A percentile compares a stretch with the other conserved stretches of the same genome.
phyloP scores from a whole-genome alignment of 2,797 vertebrate species.

The Phalloptychus januarius region DNA sequence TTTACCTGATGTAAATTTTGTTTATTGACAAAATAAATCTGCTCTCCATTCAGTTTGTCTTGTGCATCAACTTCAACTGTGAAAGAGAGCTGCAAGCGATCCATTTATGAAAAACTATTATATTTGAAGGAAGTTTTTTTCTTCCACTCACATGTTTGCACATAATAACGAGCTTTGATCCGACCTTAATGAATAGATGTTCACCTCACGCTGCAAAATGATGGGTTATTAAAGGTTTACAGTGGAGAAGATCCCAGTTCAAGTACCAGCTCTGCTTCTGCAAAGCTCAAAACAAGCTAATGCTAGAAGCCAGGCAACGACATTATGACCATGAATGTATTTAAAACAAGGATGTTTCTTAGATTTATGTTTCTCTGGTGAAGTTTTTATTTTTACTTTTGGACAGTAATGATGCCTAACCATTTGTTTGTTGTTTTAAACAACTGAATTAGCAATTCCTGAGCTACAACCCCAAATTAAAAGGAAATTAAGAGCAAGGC shows the following conservation, averaged over 20 bases:
- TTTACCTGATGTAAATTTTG: background rate
- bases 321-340: too few species aligned
- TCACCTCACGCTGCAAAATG: slow-evolving; percentile 31
- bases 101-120: background rate
- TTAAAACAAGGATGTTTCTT: background rate
- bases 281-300: background rate
- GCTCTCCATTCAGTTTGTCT: background rate
- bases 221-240: slow-evolving; percentile 45
- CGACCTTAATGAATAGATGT: slow-evolving; percentile 3
- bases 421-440: background rate
- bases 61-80: background rate
- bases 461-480: too few species aligned
- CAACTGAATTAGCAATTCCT: too few species aligned
- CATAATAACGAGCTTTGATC: slow-evolving; percentile 12
- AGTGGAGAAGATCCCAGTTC: slow-evolving; percentile 25
- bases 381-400: too few species aligned
- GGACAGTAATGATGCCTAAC: too few species aligned
- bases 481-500: too few species aligned
- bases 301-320: background rate
- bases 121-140: background rate
- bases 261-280: background rate
- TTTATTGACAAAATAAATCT: background rate
- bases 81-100: background rate
- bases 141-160: background rate
- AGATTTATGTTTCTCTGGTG: background rate